Base-by-base conservation (phyloP, 2,797 vertebrate genomes). In the Falco columbarius region DNA sequence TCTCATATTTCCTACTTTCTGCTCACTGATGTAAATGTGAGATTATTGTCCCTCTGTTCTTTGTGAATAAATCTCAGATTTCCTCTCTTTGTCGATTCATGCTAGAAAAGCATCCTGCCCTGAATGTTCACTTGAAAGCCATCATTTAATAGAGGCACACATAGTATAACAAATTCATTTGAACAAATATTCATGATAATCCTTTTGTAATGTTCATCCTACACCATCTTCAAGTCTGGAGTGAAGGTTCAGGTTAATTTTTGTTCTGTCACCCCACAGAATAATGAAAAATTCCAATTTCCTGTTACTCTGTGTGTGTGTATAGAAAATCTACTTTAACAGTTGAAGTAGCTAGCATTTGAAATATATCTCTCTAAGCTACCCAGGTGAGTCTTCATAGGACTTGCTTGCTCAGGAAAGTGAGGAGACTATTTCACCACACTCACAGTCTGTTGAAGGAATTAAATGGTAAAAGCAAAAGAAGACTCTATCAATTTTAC, bases 321-420 rank as follows among this genome's bases (percentile, higher is more conserved):
- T 44, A 72, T 15, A 72, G 80, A 94, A 92, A 95, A 95, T 90
- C 79, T 77, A 66, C 62, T 92, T 93, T 91, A 89, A 62, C 40
- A 66, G 71, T 29, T 94, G 80, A 95, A 97, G 89, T 81, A 77
- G 61, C 21, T 74, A 42, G 55, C 84, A 84, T 93, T 86, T 84
- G 38, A 73, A 94, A 84, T 11, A 1, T 40, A 29, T 73, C 72
- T 46, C 47, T 19, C 36, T 87, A 81, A 62, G 51, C n/a, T 85
- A 46, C 15, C 17, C 51, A 88, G 56, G 14, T 80, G 36, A 95
- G 30, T 71, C 40, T 90, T 84, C 21, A n/a, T 82, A 22, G 36
- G 40, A 84, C 66, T 90, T 90, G 12, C 52, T 89, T 71, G 32
- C 52, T 86, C 86, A 66, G 51, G 72, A 81, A 94, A 83, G 38